phyloP scores from a whole-genome alignment of 1,140 invertebrate genomes.

The Nasonia vitripennis region DNA sequence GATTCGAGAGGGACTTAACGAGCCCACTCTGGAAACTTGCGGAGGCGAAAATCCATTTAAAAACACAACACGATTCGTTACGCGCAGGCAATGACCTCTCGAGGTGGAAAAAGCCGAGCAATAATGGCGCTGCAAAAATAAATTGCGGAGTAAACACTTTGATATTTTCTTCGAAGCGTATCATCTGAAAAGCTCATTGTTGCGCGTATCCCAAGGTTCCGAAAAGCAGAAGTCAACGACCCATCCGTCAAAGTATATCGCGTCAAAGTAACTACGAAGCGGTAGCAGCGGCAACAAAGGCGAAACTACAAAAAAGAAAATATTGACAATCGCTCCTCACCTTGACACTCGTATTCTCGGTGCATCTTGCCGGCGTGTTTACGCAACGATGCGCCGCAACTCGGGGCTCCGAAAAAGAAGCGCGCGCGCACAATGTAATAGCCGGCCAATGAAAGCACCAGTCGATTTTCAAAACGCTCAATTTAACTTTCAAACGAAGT shows the following conservation, averaged over 20 bases:
- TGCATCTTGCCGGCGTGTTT: not conserved
- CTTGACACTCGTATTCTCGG: slow-evolving; percentile 1
- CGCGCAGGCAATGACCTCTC: not conserved
- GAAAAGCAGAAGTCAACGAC: too few relatives aligned
- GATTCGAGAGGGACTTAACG: too few relatives aligned
- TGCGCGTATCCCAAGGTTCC: too few relatives aligned
- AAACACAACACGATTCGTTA: not conserved
- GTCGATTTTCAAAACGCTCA: too few relatives aligned
- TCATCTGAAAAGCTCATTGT: too few relatives aligned
- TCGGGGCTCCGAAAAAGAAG: too few relatives aligned
- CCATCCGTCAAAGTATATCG: too few relatives aligned
- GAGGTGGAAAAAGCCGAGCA: not conserved
- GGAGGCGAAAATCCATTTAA: not conserved
- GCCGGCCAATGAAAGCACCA: too few relatives aligned
- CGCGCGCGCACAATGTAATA: too few relatives aligned
- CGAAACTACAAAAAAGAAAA: not conserved
- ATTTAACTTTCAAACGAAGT: too few relatives aligned
- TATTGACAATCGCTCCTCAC: not conserved
- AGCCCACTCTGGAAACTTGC: not conserved
- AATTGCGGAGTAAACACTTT: not conserved
- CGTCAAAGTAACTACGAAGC: too few relatives aligned
- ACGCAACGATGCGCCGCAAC: not conserved
- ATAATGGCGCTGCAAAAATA: not conserved
- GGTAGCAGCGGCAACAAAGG: not conserved
- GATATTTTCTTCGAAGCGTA: too few relatives aligned